Evolutionary conservation across 2,888 invertebrate genomes (phyloP), one percentile per base, ranked within the genome.

Genomic region (Sinotaia quadrata): DNA sequence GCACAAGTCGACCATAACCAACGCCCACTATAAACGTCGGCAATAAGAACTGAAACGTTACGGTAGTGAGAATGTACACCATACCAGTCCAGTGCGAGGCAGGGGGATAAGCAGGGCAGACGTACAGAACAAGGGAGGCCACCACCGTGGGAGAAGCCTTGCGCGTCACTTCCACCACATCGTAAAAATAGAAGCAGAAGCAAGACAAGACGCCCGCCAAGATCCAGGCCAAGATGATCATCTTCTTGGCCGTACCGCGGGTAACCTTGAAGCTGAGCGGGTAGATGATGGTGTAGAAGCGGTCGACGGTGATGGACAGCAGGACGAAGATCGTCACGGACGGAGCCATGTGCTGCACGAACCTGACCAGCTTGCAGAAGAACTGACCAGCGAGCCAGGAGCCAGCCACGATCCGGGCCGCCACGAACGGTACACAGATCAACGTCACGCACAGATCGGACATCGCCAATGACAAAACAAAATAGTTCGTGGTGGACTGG

Each of bases 401-500:
- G 41, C 69, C 73, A 1, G 73, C 67, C 1, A 83, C 52, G 5
- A 82, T 66, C 8, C 78, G 65, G 1, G 74, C 78, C 2, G 81
- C 69, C 2, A 83, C 68, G 54, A 85, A 79, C 0, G 86, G 85
- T 65, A 83, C 74, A 33, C 77, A 75, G 3, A 81, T 21, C 8
- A 81, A 15, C 5, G 81, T 69, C 51, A 84, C 57, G 2, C 78
- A 12, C 5, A 87, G 49, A 68, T 87, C 87, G 1, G 81, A 72
- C 8, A 71, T 34, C 5, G 86, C 84, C 47, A 87, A 65, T 0
- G 84, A 81, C 8, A 85, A 78, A 4, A 87, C 83, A 73, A 87
- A 87, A 69, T 81, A 87, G 69, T 87, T 87, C 24, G 87, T 87
- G 18, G 87, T 87, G 15, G 86, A 87, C 78, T 87, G 87, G 7